Conservation (phyloP, 23 tunicate species). For the Diplosoma virens region DNA sequence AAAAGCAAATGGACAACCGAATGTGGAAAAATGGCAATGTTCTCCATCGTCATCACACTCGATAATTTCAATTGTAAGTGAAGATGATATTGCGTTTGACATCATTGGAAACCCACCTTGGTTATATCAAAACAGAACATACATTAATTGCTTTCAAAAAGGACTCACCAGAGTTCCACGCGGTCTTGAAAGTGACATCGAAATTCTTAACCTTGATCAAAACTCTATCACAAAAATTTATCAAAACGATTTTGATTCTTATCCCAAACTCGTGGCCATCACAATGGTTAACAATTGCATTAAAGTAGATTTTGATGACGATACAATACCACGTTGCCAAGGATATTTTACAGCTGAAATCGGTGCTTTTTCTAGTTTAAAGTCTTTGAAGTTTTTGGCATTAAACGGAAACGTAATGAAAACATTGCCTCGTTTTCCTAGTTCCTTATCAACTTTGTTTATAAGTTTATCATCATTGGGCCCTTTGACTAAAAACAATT, state of each 20-base stretch:
- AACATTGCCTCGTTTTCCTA: not conserved
- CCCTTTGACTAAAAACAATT: not conserved
- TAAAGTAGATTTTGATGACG: not conserved
- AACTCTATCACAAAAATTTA: constrained; percentile 6
- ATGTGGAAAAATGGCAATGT: too few relatives aligned
- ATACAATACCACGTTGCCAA: not conserved
- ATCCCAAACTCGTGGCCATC: not conserved
- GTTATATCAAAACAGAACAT: not conserved
- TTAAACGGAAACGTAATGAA: not conserved
- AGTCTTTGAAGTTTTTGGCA: not conserved
- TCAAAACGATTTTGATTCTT: not conserved
- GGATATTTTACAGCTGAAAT: not conserved
- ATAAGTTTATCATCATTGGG: not conserved
- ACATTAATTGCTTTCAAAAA: not conserved
- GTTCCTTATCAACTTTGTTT: not conserved
- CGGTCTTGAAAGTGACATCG: not conserved
- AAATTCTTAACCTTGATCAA: not conserved
- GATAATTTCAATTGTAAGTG: too few relatives aligned
- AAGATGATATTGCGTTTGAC: too few relatives aligned
- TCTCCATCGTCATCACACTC: too few relatives aligned
- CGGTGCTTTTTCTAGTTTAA: not conserved
- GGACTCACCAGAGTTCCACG: not conserved
- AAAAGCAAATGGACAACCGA: too few relatives aligned
- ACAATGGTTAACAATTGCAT: not conserved
- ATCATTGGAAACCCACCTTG: not conserved